Evolutionary conservation across 1,140 invertebrate genomes (phyloP).

Genomic region (Myzus persicae): DNA sequence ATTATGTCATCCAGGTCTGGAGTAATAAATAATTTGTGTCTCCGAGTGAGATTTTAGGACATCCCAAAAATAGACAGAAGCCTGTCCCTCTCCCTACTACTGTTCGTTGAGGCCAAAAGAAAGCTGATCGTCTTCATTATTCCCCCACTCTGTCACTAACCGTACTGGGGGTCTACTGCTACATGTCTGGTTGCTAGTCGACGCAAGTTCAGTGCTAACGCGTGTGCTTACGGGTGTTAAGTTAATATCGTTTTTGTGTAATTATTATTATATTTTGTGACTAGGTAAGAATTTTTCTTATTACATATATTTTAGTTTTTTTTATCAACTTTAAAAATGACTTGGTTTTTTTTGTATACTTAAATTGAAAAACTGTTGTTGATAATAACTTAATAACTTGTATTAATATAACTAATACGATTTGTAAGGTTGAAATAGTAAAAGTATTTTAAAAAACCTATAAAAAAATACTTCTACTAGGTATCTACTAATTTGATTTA

Average conservation of each 20-base stretch:
- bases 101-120: slow-evolving; percentile 50
- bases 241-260: slow-evolving; percentile 42
- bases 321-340: not conserved
- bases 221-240: slow-evolving; percentile 57
- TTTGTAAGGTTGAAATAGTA: not conserved
- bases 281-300: slow-evolving; percentile 31
- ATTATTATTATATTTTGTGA: slow-evolving; percentile 50
- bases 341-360: not conserved
- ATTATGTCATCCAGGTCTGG: slow-evolving; percentile 57
- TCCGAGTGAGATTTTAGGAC: slow-evolving; percentile 41
- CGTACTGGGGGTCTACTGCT: not conserved
- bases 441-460: not conserved
- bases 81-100: slow-evolving; percentile 43
- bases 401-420: not conserved
- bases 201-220: slow-evolving; percentile 57
- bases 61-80: slow-evolving; percentile 57
- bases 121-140: slow-evolving; percentile 48
- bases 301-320: not conserved
- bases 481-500: not conserved
- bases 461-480: not conserved
- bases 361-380: not conserved
- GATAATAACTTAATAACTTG: not conserved
- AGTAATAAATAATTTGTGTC: slow-evolving; percentile 47
- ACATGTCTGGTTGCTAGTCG: slow-evolving; percentile 45
- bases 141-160: not conserved